Percentiles rank a stretch among this genome's conserved stretches.
Conservation (phyloP, 2,113 vertebrate genomes). For the Toxotes chatareus region DNA sequence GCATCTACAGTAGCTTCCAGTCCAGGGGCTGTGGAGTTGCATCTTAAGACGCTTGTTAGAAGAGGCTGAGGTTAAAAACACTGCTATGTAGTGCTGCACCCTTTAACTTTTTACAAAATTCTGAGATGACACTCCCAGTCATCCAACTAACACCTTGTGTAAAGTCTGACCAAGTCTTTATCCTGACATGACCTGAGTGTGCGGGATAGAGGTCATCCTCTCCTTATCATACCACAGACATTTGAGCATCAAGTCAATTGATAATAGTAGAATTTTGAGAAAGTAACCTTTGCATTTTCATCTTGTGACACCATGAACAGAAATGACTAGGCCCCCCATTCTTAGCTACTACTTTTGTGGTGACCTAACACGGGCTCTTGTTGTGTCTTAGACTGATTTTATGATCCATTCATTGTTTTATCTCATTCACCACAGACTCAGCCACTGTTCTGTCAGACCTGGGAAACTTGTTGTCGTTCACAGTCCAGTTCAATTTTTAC, state of each 20-base stretch:
- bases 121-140: conserved; percentile 52
- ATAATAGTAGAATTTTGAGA: conserved; percentile 52
- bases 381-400: conserved; percentile 58
- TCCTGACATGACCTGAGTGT: conserved; percentile 41
- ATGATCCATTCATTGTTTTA: conserved; percentile 61
- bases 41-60: conserved; percentile 63
- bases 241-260: conserved; percentile 54
- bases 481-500: conserved; percentile 60
- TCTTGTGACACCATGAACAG: conserved; percentile 41
- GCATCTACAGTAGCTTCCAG: conserved; percentile 80
- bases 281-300: conserved; percentile 51
- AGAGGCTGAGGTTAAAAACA: conserved; percentile 71
- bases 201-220: conserved; percentile 28
- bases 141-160: conserved; percentile 35
- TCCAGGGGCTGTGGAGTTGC: conserved; percentile 58
- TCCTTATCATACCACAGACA: conserved; percentile 36
- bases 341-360: conserved; percentile 45
- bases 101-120: conserved; percentile 66
- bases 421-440: conserved; percentile 60
- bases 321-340: conserved; percentile 47
- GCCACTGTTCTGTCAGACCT: conserved; percentile 55
- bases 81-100: conserved; percentile 86
- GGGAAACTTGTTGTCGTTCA: conserved; percentile 55
- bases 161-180: conserved; percentile 47
- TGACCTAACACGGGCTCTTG: conserved; percentile 53